Evolutionary conservation across 2,113 vertebrate genomes (phyloP), one percentile per base, ranked within the genome.

Genomic region (Aegotheles bennettii): DNA sequence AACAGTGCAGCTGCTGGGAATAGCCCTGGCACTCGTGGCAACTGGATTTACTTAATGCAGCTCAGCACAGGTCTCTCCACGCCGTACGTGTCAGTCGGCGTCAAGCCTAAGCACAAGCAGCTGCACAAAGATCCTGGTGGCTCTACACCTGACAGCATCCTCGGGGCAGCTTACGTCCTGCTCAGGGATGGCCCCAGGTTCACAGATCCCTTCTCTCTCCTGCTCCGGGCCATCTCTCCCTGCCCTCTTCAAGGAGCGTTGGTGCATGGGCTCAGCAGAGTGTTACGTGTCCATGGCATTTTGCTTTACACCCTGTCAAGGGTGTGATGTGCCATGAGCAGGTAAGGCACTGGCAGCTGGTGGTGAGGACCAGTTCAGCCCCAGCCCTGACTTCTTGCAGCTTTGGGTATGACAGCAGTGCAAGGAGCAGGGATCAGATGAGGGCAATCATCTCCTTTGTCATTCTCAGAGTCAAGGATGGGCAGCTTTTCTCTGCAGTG

Each of bases 261-360:
- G 38, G 1, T 21, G 29, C 57, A 56, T 0, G 0, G 53, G 43
- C 67, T 53, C 40, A 16, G 70, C 6, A 3, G 26, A 15, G 40
- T 19, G 40, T 23, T 61, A 11, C 38, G 35, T 6, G 28, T 57
- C 56, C 16, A 54, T 0, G 5, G 68, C 26, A 16, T 24, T 77
- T 63, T 40, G 45, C 31, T 53, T 1, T n/a, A 29, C 9, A 25
- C 23, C 31, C 65, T 10, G 5, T 28, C 5, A 19, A 68, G 23
- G 13, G 0, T 0, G 6, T 13, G 29, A 20, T 25, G 2, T 10
- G 25, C 74, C 31, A 1, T 7, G 6, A 31, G 9, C 23, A 20
- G 61, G 28, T 20, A 18, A 13, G 43, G 33, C 47, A 6, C 45
- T 23, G 47, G 51, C 15, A 31, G 53, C 43, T 24, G 28, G 33